phyloP scores from a whole-genome alignment of 2,888 invertebrate genomes.

The Anaspis maculata region DNA sequence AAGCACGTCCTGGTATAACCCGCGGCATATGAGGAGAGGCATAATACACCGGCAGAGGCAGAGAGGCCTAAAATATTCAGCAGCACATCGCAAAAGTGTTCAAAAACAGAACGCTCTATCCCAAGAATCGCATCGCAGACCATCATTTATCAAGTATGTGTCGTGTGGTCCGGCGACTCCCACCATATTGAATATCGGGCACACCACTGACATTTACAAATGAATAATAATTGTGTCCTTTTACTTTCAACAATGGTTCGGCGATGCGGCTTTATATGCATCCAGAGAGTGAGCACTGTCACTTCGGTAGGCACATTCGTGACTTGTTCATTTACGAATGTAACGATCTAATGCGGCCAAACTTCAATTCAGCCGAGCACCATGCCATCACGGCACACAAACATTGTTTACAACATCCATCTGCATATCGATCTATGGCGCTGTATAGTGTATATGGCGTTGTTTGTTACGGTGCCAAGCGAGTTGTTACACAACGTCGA shows the following conservation, averaged over 20 bases:
- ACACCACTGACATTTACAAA: conserved; percentile 44
- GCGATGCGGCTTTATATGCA: conserved; percentile 30
- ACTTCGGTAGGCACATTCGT: conserved; percentile 21
- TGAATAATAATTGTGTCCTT: conserved; percentile 46
- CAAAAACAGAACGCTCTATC: conserved; percentile 38
- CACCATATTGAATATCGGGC: conserved; percentile 45
- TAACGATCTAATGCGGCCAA: too few species aligned
- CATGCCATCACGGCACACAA: too few species aligned
- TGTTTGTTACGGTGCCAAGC: too few species aligned
- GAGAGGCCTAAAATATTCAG: conserved; percentile 37
- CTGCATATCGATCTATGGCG: too few species aligned
- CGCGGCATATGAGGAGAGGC: too few species aligned
- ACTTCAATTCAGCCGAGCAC: too few species aligned
- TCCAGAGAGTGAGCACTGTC: conserved; percentile 26
- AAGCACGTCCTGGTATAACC: conserved; percentile 36
- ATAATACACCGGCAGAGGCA: conserved; percentile 19
- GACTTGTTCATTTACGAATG: conserved; percentile 18
- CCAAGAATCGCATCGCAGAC: conserved; percentile 41
- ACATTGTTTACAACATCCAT: too few species aligned
- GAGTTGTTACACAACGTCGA: too few species aligned
- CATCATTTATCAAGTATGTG: conserved; percentile 43
- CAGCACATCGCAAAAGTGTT: conserved; percentile 38
- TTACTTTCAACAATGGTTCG: conserved; percentile 39
- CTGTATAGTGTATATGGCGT: too few species aligned
- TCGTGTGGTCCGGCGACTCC: conserved; percentile 43